A percentile compares a stretch with the other conserved stretches of the same genome.
Evolutionary conservation across 1,140 invertebrate genomes (phyloP).

Genomic region (Trichonephila clavata): DNA sequence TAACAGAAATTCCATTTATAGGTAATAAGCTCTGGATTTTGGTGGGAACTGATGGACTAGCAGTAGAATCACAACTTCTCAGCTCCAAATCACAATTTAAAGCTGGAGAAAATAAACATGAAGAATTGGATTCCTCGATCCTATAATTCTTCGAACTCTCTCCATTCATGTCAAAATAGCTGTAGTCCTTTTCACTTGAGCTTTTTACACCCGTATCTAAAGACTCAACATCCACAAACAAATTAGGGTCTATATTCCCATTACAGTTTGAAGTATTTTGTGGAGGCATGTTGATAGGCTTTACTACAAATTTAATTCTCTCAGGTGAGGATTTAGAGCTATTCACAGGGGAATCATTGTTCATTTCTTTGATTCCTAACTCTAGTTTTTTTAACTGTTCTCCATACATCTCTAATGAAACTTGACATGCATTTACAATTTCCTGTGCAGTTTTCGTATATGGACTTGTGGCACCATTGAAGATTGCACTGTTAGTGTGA

Average conservation of each 20-base stretch:
- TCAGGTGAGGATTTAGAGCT: not conserved
- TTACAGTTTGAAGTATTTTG: slow-evolving; percentile 22
- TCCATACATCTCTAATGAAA: slow-evolving; percentile 85
- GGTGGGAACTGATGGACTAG: slow-evolving; percentile 57
- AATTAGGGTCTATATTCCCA: slow-evolving; percentile 32
- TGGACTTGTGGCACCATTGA: slow-evolving; percentile 92
- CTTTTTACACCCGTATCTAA: not conserved
- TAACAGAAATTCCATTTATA: slow-evolving; percentile 21
- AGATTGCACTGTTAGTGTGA: slow-evolving; percentile 91
- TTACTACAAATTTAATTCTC: slow-evolving; percentile 15
- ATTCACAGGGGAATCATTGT: not conserved
- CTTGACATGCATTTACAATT: slow-evolving; percentile 84
- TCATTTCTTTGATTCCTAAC: slow-evolving; percentile 86
- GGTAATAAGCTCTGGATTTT: slow-evolving; percentile 53
- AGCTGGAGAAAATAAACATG: slow-evolving; percentile 16
- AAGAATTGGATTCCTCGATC: slow-evolving; percentile 26
- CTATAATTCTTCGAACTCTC: not conserved
- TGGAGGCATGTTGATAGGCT: not conserved
- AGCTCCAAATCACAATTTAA: slow-evolving; percentile 2
- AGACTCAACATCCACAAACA: slow-evolving; percentile 67
- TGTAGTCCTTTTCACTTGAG: slow-evolving; percentile 14
- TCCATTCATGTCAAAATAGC: not conserved
- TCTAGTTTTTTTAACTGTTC: slow-evolving; percentile 92
- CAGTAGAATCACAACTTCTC: not conserved
- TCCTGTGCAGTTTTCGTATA: slow-evolving; percentile 91